Evolutionary conservation across 30 jellyfish, hydroid and myxozoan genomes (phyloP).

Genomic region (Pseudorhiza aurosa): DNA sequence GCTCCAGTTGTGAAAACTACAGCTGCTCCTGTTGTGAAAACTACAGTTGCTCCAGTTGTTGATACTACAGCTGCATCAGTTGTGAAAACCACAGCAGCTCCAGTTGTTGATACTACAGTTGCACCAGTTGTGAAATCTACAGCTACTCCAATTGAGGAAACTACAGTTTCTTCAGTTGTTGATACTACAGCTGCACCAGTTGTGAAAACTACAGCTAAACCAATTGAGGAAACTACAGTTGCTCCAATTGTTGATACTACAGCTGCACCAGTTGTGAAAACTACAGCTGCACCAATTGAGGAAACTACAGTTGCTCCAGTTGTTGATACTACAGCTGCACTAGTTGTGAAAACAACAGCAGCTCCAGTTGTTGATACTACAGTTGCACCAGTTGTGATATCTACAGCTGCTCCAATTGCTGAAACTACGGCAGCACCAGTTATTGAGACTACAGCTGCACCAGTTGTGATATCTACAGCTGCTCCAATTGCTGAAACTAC

Average conservation of each 20-base stretch:
- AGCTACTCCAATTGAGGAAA: constrained; percentile 28
- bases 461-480: constrained; percentile 32
- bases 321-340: constrained; percentile 31
- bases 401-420: constrained; percentile 4
- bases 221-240: constrained; percentile 11
- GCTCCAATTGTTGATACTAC: constrained; percentile 32
- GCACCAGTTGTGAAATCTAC: constrained; percentile 17
- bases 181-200: constrained; percentile 27
- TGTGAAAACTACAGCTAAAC: not conserved
- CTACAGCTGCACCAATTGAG: constrained; percentile 15
- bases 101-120: constrained; percentile 22
- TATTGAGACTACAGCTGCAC: constrained; percentile 32
- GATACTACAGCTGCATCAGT: constrained; percentile 27
- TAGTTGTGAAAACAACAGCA: constrained; percentile 19
- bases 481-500: constrained; percentile 7
- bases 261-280: constrained; percentile 11
- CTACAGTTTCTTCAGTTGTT: constrained; percentile 40
- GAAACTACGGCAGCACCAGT: constrained; percentile 22
- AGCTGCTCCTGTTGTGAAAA: constrained; percentile 1
- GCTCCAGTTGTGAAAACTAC: constrained; percentile 36
- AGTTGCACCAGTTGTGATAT: not conserved
- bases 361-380: constrained; percentile 21
- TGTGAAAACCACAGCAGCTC: constrained; percentile 26
- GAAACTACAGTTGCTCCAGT: constrained; percentile 28
- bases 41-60: constrained; percentile 18